Evolutionary conservation across 2,113 vertebrate species (phyloP), one percentile per base, ranked within the genome.

Genomic region (Takifugu bimaculatus): DNA sequence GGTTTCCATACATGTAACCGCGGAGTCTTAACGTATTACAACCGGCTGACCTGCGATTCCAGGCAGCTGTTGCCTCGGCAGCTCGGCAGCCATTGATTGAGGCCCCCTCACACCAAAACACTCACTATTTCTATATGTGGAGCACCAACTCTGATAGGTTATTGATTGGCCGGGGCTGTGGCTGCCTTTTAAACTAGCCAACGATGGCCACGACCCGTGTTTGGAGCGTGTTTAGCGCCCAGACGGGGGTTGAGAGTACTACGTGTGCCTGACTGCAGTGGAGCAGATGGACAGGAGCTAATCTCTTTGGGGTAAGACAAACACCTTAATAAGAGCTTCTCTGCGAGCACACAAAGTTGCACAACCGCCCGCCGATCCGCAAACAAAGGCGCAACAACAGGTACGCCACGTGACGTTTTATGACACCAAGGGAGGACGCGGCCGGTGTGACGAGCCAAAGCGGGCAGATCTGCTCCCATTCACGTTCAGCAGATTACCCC

Each of bases 241-340:
- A 57, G 48, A 63, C 28, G 4, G 65, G 45, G 42, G 54, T 32
- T 2, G 29, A 55, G 45, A 58, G 72, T 63, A 57, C 14, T 51
- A 49, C 39, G 48, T 56, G 60, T 55, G 65, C 55, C 73, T 77
- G 77, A 79, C 76, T 74, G 65, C 28, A 54, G 26, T 26, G 60
- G 68, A 68, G 73, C 85, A 88, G 83, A 85, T 83, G 85, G 86
- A 75, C 52, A 35, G 26, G 55, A 56, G 81, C 72, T 88, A 71
- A 89, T 84, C 84, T 68, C 73, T 63, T 57, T 45, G 73, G 72
- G 48, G 62, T 71, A 44, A 69, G 57, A 75, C 63, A 77, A 64
- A 79, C 72, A 55, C 68, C 49, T 56, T 47, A 62, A 72, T 43
- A 51, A 11, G 43, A 48, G 50, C 68, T 63, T n/a, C 54, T 62